phyloP scores from a whole-genome alignment of 2,888 invertebrate species.

The Tetrapedia diversipes region DNA sequence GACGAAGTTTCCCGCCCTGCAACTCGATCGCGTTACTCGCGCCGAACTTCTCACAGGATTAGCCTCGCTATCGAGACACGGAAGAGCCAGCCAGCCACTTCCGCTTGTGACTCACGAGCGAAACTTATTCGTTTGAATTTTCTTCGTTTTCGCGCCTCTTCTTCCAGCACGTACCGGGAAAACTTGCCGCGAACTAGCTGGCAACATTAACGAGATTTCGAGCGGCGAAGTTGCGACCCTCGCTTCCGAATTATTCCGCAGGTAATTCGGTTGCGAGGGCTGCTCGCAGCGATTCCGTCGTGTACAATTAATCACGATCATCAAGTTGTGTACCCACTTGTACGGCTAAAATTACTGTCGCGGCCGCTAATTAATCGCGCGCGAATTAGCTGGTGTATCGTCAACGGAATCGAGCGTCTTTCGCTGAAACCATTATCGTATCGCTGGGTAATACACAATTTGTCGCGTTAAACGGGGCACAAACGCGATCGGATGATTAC shows the following conservation, averaged over 20 bases:
- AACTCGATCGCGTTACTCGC: slow-evolving; percentile 38
- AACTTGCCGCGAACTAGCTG: slow-evolving; percentile 1
- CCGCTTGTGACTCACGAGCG: slow-evolving; percentile 30
- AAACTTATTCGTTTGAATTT: slow-evolving; percentile 45
- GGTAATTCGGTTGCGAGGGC: no score
- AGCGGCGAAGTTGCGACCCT: slow-evolving; percentile 6
- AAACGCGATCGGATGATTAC: slow-evolving; percentile 3
- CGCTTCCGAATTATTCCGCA: not conserved
- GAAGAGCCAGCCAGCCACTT: slow-evolving; percentile 14
- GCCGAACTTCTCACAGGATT: slow-evolving; percentile 50
- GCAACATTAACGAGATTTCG: slow-evolving; percentile 3
- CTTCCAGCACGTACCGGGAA: not conserved
- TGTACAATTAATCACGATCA: no score
- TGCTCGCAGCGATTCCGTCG: no score
- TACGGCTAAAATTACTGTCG: no score
- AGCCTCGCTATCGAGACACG: slow-evolving; percentile 40
- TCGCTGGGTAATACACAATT: not conserved
- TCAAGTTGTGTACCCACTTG: no score
- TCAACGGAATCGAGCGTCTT: not conserved
- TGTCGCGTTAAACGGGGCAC: not conserved
- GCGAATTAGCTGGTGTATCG: not conserved
- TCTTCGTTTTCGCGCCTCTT: slow-evolving; percentile 1
- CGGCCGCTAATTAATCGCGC: no score
- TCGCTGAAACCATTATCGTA: not conserved
- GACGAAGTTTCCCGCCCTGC: slow-evolving; percentile 32